Evolutionary conservation across 2,797 vertebrate species (phyloP).

Genomic region (Malacoraja senta): DNA sequence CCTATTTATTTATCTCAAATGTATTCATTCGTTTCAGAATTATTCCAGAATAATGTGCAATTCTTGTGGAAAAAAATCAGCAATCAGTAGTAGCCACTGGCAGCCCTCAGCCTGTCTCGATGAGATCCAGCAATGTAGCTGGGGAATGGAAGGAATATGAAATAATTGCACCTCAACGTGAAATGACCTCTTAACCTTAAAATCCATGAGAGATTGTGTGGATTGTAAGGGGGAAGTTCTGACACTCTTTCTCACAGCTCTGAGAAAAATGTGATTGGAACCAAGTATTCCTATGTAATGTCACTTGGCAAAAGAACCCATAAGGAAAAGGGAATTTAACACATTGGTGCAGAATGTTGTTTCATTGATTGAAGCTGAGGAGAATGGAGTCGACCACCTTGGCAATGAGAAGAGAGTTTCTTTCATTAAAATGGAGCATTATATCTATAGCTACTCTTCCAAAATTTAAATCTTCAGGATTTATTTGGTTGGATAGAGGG

Average conservation of each 20-base stretch:
- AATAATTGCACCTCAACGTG: constrained; percentile 68
- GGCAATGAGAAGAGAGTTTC: constrained; percentile 74
- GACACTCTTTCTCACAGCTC: constrained; percentile 70
- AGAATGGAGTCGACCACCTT: constrained; percentile 75
- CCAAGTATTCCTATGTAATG: constrained; percentile 59
- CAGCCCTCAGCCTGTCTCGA: constrained; percentile 55
- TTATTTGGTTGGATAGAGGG: background rate
- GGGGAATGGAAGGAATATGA: constrained; percentile 60
- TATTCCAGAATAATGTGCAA: constrained; percentile 35
- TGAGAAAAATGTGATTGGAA: constrained; percentile 76
- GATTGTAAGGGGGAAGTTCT: constrained; percentile 65
- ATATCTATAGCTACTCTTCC: constrained; percentile 69
- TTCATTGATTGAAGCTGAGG: constrained; percentile 73
- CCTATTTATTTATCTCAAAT: background rate
- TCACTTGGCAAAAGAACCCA: constrained; percentile 69
- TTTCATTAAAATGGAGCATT: constrained; percentile 66
- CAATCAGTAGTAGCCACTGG: constrained; percentile 49
- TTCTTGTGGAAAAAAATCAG: constrained; percentile 49
- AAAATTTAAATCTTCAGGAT: constrained; percentile 53
- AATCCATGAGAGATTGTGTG: constrained; percentile 62
- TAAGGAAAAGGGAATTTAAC: constrained; percentile 75
- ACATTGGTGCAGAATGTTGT: constrained; percentile 67
- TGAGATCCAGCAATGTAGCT: constrained; percentile 53
- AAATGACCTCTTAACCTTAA: constrained; percentile 65
- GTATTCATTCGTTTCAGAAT: background rate